Evolutionary conservation across 2,888 invertebrate genomes (phyloP).

Genomic region (Apamea epomidion): DNA sequence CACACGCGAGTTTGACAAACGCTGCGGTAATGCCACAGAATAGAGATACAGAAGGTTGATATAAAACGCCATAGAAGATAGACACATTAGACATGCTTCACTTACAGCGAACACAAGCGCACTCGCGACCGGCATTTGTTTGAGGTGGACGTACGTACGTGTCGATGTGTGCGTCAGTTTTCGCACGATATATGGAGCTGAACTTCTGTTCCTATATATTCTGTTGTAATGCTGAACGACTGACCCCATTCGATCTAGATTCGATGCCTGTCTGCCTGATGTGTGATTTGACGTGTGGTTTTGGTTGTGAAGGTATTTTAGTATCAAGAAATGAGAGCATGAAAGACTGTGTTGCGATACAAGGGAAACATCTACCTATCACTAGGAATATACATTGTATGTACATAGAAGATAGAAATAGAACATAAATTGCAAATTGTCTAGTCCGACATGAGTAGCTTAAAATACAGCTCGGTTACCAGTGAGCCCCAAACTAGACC

Average conservation of each 20-base stretch:
- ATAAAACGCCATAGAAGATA: background rate
- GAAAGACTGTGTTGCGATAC: background rate
- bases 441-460: background rate
- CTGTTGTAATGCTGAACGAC: slow-evolving; percentile 3
- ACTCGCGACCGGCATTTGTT: background rate
- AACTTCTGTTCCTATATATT: slow-evolving; percentile 1
- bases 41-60: background rate
- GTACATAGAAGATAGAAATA: background rate
- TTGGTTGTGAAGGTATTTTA: slow-evolving; percentile 18
- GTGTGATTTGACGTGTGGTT: slow-evolving; percentile 38
- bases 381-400: background rate
- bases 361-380: too few species aligned
- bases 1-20: slow-evolving; percentile 39
- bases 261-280: slow-evolving; percentile 30
- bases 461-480: background rate
- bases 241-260: slow-evolving; percentile 45
- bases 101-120: background rate
- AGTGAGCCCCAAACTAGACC: background rate
- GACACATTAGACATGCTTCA: background rate
- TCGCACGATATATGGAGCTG: background rate
- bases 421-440: background rate
- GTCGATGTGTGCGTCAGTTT: background rate
- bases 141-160: background rate
- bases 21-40: slow-evolving; percentile 31
- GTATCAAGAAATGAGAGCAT: slow-evolving; percentile 12